Conservation (phyloP, 2,888 invertebrate species). For the Hirudinaria manillensis region DNA sequence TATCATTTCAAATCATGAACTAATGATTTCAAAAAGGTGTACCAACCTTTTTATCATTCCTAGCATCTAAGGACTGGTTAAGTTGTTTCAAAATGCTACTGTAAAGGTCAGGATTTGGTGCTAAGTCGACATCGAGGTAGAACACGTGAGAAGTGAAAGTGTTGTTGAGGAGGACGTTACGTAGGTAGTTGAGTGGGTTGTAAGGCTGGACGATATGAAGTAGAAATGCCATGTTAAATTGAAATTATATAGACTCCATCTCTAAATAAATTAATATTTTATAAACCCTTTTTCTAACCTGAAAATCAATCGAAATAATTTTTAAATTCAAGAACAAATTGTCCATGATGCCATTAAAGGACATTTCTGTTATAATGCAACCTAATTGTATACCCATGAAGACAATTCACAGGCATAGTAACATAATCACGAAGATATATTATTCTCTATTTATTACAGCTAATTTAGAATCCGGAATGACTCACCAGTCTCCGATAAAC, state of each 20-base stretch:
- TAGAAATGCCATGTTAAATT: not conserved
- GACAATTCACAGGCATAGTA: too few relatives aligned
- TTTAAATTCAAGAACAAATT: not conserved
- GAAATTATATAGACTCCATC: not conserved
- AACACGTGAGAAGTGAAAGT: constrained; percentile 32
- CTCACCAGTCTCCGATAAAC: constrained; percentile 37
- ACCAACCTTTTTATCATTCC: too few relatives aligned
- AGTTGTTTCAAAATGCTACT: constrained; percentile 14
- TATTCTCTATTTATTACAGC: too few relatives aligned
- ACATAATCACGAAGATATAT: too few relatives aligned
- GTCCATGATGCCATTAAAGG: too few relatives aligned
- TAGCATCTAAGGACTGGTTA: not conserved
- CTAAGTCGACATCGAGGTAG: constrained; percentile 37
- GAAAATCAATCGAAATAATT: not conserved
- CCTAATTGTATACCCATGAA: not conserved
- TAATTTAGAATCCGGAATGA: not conserved
- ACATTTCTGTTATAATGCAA: too few relatives aligned
- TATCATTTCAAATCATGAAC: too few relatives aligned
- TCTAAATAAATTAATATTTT: not conserved
- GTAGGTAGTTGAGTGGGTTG: constrained; percentile 38
- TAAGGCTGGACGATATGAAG: constrained; percentile 25
- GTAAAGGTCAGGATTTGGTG: constrained; percentile 34
- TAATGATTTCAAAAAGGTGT: too few relatives aligned
- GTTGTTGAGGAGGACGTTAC: constrained; percentile 36
- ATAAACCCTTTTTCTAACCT: not conserved